A percentile compares a stretch with the other conserved stretches of the same genome.
These are phyloP conservation scores for Struthidea cinerea DNA, from an alignment of 2,113 vertebrate genomes.

Conservation along the genomic window DNA sequence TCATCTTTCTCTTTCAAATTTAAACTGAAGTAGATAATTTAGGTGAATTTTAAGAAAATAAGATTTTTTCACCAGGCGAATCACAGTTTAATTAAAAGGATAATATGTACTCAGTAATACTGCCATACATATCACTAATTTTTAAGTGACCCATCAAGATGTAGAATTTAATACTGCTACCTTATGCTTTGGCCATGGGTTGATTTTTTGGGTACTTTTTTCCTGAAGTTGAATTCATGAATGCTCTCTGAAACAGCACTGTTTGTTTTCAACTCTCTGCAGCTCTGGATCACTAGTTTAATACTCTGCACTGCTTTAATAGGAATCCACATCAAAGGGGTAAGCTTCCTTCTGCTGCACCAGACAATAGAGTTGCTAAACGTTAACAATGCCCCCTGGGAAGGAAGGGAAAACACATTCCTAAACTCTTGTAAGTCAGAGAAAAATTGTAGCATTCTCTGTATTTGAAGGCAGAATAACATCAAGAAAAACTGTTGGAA, in stretches of 20 bases:
- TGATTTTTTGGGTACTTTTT: neutral
- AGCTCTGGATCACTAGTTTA: constrained; percentile 20
- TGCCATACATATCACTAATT: neutral
- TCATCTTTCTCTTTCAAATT: neutral
- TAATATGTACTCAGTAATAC: neutral
- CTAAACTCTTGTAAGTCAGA: constrained; percentile 42
- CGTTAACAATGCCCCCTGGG: constrained; percentile 53
- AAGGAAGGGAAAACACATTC: constrained; percentile 25
- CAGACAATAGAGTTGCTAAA: constrained; percentile 54
- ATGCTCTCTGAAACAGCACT: neutral
- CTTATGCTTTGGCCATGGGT: neutral
- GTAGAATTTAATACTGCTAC: neutral
- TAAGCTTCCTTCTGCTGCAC: constrained; percentile 31
- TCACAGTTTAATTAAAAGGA: neutral
- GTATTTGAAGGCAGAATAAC: constrained; percentile 28
- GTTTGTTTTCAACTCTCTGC: constrained; percentile 25
- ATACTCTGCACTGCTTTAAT: constrained; percentile 15
- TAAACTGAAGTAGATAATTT: neutral
- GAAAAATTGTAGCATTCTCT: constrained; percentile 24
- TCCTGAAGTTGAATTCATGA: neutral
- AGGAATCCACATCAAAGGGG: constrained; percentile 21
- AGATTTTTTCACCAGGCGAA: neutral
- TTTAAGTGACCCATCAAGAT: neutral
- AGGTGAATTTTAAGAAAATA: neutral
- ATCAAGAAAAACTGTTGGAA: constrained; percentile 31